Base-by-base conservation (phyloP, 2,888 invertebrate genomes). In the Conchocele bisecta region DNA sequence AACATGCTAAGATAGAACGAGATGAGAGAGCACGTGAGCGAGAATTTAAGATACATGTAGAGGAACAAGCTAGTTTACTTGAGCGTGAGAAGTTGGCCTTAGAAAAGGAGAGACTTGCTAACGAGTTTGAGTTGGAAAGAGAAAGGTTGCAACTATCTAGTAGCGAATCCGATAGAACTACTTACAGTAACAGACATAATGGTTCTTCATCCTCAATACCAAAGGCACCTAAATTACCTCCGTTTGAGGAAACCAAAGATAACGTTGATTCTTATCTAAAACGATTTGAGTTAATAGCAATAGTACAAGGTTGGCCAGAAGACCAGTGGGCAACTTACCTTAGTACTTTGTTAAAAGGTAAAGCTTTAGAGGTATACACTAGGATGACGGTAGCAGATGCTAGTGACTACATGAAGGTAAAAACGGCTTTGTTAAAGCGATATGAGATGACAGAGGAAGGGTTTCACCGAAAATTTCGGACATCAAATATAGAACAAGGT, bases 301-400 rank as follows among this genome's bases (percentile, higher is more conserved):
- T 15, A 6, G 22, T 20, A 9, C 17, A 17, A 42, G 22, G 22
- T 20, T 42, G 42, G 42, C 42, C 42, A 42, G 42, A 17, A 9
- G 42, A 42, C 6, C 7, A 42, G n/a, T 42, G 42, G 42, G 42
- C 42, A 20, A 42, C 42, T 9, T 20, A 42, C n/a, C 22, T 42
- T 42, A n/a, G 17, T 9, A 42, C 42, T 42, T n/a, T 42, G n/a
- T n/a, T 42, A n/a, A 17, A 42, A 42, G 42, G 42, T 6, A 42
- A 42, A 42, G 42, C 42, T 42, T 42, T 42, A 42, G 42, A 42
- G n/a, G 42, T 42, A 15, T 42, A 42, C 22, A 20, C 42, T 9
- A 6, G 42, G 6, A 9, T 42, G 42, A 20, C 42, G n/a, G 42
- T 15, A 9, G 42, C n/a, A 6, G 42, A 42, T 9, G 42, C 46